Evolutionary conservation across 2,888 invertebrate species (phyloP), one percentile per base, ranked within the genome.

Genomic region (Hoplodrina ambigua): DNA sequence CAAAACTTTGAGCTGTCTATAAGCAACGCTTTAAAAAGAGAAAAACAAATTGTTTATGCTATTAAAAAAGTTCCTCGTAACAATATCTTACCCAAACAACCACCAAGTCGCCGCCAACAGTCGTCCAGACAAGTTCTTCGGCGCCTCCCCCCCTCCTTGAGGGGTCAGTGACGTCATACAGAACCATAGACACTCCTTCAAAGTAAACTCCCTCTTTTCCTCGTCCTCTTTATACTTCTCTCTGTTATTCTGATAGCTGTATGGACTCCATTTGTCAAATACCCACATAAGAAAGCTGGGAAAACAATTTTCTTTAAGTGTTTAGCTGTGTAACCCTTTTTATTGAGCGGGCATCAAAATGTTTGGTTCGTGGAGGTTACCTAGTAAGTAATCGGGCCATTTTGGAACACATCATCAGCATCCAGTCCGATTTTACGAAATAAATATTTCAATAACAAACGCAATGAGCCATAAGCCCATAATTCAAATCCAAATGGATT

Each of bases 121-220:
- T 61, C 99, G 97, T 0, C 99, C 99, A 0, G 99, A 99, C 0
- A 99, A 96, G 92, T 99, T 99, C 92, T 99, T 99, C 0, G 99
- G 99, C 0, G 99, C 99, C 92, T 99, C 99, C 0, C 99, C 99
- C 0, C 99, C 99, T 0, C 99, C 99, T 93, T 98, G 97, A 0
- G 99, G 99, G 0, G 99, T 99, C 20, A 99, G 94, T 49, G 99
- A 99, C 53, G 99, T 99, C 99, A 99, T 99, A 89, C 99, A 99
- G 92, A 99, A 99, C 99, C 99, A 99, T 0, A 99, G 96, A 88
- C 99, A 99, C 93, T 99, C 99, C 90, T 99, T 99, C 49, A 99
- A 93, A 56, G 98, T 98, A 89, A 99, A 99, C 89, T 99, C 98
- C 5, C 99, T 96, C 89, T 99, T 99, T 88, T 99, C 99, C 82